phyloP scores from a whole-genome alignment of 2,888 invertebrate species.

The Ennomos erosarius region DNA sequence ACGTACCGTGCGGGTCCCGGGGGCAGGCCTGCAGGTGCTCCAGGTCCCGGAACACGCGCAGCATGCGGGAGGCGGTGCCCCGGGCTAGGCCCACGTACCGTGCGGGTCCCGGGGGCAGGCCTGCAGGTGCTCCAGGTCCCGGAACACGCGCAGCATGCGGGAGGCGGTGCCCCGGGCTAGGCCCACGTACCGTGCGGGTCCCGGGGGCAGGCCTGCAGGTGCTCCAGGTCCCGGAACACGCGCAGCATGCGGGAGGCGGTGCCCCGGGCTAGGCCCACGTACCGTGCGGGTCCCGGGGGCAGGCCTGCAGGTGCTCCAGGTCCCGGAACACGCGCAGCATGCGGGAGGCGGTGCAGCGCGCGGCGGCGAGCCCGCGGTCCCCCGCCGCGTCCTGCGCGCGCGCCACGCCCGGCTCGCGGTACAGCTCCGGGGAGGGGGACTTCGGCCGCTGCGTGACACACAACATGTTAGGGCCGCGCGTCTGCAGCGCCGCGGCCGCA shows the following conservation, averaged over 20 bases:
- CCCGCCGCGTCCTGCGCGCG: slow-evolving; percentile 86
- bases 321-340: slow-evolving; percentile 96
- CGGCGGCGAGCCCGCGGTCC: slow-evolving; percentile 77
- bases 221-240: slow-evolving; percentile 96
- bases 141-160: slow-evolving; percentile 94
- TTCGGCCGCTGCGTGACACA: slow-evolving; percentile 74
- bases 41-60: slow-evolving; percentile 95
- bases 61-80: slow-evolving; percentile 94
- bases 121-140: slow-evolving; percentile 92
- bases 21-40: slow-evolving; percentile 86
- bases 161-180: slow-evolving; percentile 88
- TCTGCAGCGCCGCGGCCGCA: too few species aligned
- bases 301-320: slow-evolving; percentile 90
- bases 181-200: too few species aligned
- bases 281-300: not conserved
- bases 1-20: too few species aligned
- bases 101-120: not conserved
- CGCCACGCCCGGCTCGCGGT: slow-evolving; percentile 90
- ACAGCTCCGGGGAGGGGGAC: slow-evolving; percentile 90
- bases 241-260: slow-evolving; percentile 94
- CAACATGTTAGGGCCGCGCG: too few species aligned
- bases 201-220: slow-evolving; percentile 70
- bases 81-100: too few species aligned
- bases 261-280: slow-evolving; percentile 50
- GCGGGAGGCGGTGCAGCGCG: slow-evolving; percentile 91